Conservation (phyloP, 2,797 vertebrate species). For the Caiman crocodilus region DNA sequence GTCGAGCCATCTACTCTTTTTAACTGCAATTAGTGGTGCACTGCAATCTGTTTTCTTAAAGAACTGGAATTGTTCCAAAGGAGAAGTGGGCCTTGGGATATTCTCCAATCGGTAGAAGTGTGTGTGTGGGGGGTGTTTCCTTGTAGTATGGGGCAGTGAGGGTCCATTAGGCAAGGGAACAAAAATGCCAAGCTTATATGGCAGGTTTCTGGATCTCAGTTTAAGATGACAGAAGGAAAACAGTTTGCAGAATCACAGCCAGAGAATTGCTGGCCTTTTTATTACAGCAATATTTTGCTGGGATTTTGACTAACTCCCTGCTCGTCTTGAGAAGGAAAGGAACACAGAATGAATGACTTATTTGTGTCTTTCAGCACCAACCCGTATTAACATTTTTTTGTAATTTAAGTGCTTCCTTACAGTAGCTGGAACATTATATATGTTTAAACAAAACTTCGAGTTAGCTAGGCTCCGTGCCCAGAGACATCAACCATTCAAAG, state of each 20-base stretch:
- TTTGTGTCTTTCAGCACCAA: neutral
- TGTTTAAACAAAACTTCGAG: neutral
- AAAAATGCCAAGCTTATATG: neutral
- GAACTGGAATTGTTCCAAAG: conserved; percentile 52
- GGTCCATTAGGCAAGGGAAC: neutral
- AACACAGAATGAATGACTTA: neutral
- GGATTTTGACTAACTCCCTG: neutral
- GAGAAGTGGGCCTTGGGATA: conserved; percentile 11
- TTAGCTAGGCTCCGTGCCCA: neutral
- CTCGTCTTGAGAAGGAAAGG: neutral
- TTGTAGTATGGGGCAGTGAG: conserved; percentile 25
- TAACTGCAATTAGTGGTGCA: conserved; percentile 62
- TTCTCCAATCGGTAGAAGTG: conserved; percentile 29
- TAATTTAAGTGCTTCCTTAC: neutral
- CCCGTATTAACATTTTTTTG: neutral
- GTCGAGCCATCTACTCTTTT: conserved; percentile 44
- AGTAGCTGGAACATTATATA: neutral
- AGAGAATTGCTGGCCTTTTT: neutral
- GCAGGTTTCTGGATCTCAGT: neutral
- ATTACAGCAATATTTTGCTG: neutral
- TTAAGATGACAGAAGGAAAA: neutral
- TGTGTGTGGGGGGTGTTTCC: conserved; percentile 19
- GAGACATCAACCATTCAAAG: neutral
- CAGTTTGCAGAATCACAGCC: neutral
- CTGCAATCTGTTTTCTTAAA: conserved; percentile 56